Conservation (phyloP, 2,113 vertebrate genomes). For the Rhinolophus ferrumequinum region DNA sequence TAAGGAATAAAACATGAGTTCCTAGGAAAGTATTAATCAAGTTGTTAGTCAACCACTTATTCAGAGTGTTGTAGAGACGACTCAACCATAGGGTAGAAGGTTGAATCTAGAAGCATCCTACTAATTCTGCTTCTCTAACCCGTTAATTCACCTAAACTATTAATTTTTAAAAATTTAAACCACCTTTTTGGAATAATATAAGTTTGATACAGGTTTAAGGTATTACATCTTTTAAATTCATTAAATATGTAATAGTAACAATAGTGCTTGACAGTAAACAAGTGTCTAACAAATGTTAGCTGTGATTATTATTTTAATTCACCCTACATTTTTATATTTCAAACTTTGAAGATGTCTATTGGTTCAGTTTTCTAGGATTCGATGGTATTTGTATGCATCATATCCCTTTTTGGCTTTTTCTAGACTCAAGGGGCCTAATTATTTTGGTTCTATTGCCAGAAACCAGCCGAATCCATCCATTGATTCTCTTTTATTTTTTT, state of each 20-base stretch:
- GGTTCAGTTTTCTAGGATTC: not conserved
- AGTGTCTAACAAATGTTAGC: not conserved
- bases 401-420: conserved; percentile 24
- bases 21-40: conserved; percentile 49
- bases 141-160: conserved; percentile 3
- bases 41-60: conserved; percentile 9
- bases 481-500: not conserved
- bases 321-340: conserved; percentile 9
- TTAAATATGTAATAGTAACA: conserved; percentile 45
- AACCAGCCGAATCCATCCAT: not conserved
- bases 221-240: conserved; percentile 26
- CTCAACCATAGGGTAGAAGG: not conserved
- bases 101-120: conserved; percentile 32
- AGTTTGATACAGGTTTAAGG: not conserved
- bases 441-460: not conserved
- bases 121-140: conserved; percentile 40
- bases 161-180: conserved; percentile 22
- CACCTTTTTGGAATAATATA: not conserved
- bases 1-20: conserved; percentile 57
- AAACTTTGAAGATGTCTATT: not conserved
- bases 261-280: not conserved
- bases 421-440: not conserved
- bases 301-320: not conserved
- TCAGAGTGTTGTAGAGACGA: not conserved
- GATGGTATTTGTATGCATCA: not conserved